Conservation (phyloP, 2,888 invertebrate species). For the Drosophila maculinotata region DNA sequence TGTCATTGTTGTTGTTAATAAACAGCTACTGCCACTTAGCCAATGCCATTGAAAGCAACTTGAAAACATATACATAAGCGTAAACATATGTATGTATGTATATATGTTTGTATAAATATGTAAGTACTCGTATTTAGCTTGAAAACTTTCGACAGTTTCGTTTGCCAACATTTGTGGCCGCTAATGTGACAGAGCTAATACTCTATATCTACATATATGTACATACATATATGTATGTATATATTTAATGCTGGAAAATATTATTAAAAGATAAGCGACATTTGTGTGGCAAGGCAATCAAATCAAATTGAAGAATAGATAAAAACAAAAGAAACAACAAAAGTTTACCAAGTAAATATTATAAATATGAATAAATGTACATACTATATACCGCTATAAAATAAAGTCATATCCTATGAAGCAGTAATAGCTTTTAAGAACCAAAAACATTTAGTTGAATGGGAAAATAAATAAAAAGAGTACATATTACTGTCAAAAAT, state of each 20-base stretch:
- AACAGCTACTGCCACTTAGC: conserved; percentile 28
- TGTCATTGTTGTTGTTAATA: conserved; percentile 20
- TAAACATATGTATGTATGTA: background rate
- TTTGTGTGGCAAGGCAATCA: conserved; percentile 6
- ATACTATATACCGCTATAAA: no score
- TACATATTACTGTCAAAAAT: no score
- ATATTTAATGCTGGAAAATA: background rate
- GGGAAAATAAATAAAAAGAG: no score
- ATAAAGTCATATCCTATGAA: no score
- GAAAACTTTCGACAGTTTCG: conserved; percentile 22
- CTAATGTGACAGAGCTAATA: background rate
- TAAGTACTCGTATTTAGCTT: conserved; percentile 5
- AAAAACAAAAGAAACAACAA: background rate
- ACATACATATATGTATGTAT: background rate
- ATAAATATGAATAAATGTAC: background rate
- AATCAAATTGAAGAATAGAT: conserved; percentile 1
- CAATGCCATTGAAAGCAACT: conserved; percentile 49
- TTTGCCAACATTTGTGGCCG: background rate
- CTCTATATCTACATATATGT: background rate
- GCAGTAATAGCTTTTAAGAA: no score
- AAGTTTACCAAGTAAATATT: conserved; percentile 1
- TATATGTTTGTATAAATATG: conserved; percentile 1
- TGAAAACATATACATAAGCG: background rate
- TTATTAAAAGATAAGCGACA: conserved; percentile 26
- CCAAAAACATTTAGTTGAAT: no score